Percentiles rank a stretch among this genome's conserved stretches.
phyloP scores from a whole-genome alignment of 1,140 invertebrate genomes.

The Aphaenogaster ashmeadi region DNA sequence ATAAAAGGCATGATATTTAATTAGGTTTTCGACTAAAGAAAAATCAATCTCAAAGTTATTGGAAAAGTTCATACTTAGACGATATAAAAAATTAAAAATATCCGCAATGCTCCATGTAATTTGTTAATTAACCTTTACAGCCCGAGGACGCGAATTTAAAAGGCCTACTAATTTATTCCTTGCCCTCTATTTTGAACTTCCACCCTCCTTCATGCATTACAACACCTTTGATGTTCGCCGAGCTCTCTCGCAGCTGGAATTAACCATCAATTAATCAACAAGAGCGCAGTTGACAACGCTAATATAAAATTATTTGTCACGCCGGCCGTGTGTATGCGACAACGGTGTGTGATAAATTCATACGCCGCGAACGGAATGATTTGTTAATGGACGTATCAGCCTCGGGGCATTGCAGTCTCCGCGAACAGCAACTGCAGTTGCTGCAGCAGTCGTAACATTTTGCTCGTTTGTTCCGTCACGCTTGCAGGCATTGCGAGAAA shows the following conservation, averaged over 20 bases:
- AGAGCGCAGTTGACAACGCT: constrained; percentile 22
- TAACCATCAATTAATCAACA: constrained; percentile 52
- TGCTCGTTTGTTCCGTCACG: constrained; percentile 46
- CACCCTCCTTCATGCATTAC: too few relatives aligned
- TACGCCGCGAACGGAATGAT: constrained; percentile 53
- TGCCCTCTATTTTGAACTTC: neutral
- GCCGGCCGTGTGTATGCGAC: neutral
- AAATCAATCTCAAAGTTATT: constrained; percentile 3
- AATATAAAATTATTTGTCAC: constrained; percentile 53
- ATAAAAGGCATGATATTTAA: neutral
- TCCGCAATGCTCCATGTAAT: neutral
- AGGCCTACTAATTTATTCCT: constrained; percentile 27
- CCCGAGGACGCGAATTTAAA: neutral
- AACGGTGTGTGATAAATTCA: constrained; percentile 48
- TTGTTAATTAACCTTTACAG: constrained; percentile 3
- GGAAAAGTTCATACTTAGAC: too few relatives aligned
- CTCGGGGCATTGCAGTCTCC: constrained; percentile 34
- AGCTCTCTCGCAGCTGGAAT: constrained; percentile 36
- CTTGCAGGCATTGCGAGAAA: constrained; percentile 35
- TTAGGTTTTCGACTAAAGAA: neutral
- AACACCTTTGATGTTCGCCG: constrained; percentile 28
- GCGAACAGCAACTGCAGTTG: constrained; percentile 33
- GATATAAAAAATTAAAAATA: neutral
- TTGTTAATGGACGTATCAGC: constrained; percentile 64
- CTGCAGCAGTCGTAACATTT: constrained; percentile 32